phyloP scores from a whole-genome alignment of 1,140 invertebrate genomes.

The Lepeophtheirus salmonis region DNA sequence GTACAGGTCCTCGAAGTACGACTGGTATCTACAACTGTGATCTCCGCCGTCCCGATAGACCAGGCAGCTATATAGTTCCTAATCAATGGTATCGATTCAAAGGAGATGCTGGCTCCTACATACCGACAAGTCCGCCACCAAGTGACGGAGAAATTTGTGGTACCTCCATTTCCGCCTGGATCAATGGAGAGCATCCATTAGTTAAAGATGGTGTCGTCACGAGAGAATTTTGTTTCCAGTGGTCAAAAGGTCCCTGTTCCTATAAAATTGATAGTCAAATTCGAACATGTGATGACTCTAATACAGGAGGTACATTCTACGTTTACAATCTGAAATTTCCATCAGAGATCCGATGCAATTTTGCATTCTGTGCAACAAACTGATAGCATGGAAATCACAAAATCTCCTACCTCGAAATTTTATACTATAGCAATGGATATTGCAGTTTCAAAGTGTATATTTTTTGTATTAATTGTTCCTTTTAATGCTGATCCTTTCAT shows the following conservation, averaged over 20 bases:
- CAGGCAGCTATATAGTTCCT: background rate
- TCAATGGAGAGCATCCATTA: constrained; percentile 10
- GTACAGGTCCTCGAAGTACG: background rate
- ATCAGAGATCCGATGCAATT: constrained; percentile 4
- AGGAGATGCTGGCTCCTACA: background rate
- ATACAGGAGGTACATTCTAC: background rate
- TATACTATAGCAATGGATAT: no score
- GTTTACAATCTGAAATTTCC: constrained; percentile 3
- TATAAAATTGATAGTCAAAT: constrained; percentile 4
- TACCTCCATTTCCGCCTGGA: background rate
- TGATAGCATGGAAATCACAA: no score
- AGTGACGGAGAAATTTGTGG: background rate
- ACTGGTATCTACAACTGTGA: background rate
- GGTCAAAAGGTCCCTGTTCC: background rate
- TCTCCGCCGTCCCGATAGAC: background rate
- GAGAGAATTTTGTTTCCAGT: constrained; percentile 1
- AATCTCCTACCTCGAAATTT: no score
- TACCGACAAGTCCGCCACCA: background rate
- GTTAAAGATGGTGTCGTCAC: constrained; percentile 4
- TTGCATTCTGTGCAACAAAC: constrained; percentile 11
- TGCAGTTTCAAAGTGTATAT: no score
- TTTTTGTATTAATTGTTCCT: no score
- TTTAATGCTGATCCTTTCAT: no score
- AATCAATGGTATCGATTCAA: constrained; percentile 15
- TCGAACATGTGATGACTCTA: background rate